Conservation (phyloP, 2,888 invertebrate genomes). For the Agrochola macilenta region DNA sequence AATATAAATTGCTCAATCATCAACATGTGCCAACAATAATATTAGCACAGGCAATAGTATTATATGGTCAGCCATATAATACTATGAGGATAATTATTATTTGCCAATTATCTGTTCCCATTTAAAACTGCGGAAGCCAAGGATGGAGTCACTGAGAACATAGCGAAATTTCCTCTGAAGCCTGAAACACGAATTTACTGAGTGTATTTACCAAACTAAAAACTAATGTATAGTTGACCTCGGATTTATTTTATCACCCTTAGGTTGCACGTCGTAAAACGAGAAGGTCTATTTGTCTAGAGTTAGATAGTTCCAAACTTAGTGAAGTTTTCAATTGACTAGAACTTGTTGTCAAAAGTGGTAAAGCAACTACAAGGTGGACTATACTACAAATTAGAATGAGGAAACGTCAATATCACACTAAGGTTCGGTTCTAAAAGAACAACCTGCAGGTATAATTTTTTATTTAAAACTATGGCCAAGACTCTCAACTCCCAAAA, state of each 20-base stretch:
- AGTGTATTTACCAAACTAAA: background rate
- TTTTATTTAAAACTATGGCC: background rate
- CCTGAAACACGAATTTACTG: too few species aligned
- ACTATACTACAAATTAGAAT: background rate
- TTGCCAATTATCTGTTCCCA: constrained; percentile 13
- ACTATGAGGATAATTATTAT: constrained; percentile 2
- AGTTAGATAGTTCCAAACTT: background rate
- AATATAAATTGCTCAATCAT: background rate
- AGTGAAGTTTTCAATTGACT: background rate
- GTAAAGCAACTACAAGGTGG: background rate
- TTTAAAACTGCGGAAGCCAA: background rate
- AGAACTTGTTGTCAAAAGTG: background rate
- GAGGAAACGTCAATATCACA: background rate
- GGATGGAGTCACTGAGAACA: background rate
- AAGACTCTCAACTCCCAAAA: background rate
- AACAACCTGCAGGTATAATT: background rate
- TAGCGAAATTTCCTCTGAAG: background rate
- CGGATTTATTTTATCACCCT: background rate
- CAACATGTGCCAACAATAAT: constrained; percentile 22
- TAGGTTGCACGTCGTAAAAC: background rate
- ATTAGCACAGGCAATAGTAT: constrained; percentile 1
- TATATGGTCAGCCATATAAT: too few species aligned
- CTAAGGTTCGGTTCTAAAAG: background rate
- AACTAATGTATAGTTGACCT: background rate
- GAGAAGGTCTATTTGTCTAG: background rate